Evolutionary conservation across 2,113 vertebrate genomes (phyloP).

Genomic region (Ellobius talpinus): DNA sequence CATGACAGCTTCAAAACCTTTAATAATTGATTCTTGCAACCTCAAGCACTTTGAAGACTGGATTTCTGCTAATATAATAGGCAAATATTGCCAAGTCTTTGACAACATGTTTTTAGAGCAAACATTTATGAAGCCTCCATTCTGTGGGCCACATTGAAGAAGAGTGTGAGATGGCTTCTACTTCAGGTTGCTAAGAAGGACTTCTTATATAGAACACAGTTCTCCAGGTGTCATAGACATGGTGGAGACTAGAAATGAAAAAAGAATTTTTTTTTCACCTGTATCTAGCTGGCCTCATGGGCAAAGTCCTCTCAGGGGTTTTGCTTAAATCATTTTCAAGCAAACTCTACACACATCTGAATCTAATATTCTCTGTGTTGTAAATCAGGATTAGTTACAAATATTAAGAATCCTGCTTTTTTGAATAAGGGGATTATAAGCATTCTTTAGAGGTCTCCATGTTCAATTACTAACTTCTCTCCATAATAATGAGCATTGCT

Average conservation of each 20-base stretch:
- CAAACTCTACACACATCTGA: slow-evolving; percentile 13
- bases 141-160: not conserved
- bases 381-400: slow-evolving; percentile 60
- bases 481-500: slow-evolving; percentile 50
- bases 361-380: slow-evolving; percentile 35
- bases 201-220: fast-evolving
- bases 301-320: not conserved
- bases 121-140: not conserved
- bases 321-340: slow-evolving; percentile 47
- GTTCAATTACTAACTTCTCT: slow-evolving; percentile 61
- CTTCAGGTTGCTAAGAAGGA: not conserved
- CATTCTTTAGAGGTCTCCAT: slow-evolving; percentile 55
- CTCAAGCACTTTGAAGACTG: slow-evolving; percentile 63
- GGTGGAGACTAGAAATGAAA: not conserved
- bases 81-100: slow-evolving; percentile 76
- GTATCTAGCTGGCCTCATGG: not conserved
- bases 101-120: slow-evolving; percentile 70
- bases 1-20: slow-evolving; percentile 62
- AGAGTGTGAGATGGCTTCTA: not conserved
- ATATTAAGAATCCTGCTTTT: slow-evolving; percentile 58
- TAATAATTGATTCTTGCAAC: slow-evolving; percentile 69
- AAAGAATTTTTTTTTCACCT: not conserved
- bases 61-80: slow-evolving; percentile 62
- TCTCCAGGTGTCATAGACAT: not conserved
- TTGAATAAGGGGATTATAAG: slow-evolving; percentile 74